Base-by-base conservation (phyloP, 30 jellyfish, hydroid and myxozoan genomes). In the Turritopsis rubra region DNA sequence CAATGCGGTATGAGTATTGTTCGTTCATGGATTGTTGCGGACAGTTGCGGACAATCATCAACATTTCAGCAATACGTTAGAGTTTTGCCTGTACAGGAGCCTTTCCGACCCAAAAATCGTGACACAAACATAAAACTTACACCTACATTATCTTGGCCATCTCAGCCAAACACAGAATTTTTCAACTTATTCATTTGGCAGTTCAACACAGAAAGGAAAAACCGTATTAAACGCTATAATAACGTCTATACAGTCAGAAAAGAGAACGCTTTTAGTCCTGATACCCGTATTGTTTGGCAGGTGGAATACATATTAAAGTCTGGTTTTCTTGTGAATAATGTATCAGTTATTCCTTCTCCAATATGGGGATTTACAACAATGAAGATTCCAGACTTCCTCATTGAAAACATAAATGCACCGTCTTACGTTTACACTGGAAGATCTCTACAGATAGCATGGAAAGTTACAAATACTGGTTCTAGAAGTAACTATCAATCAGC, bases 351-450 rank as follows among this genome's bases (percentile, higher is more conserved):
- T 1, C 85, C 85, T 52, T 29, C 79, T 19, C 85, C 85, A 29
- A 28, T 78, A 24, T 78, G 85, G 85, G 85, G 79, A 28, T 78
- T 78, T 78, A 52, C 76, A 78, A 78, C 85, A 28, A 22, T 21
- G 27, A 29, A 29, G 16, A 21, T 78, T 29, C 29, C 79, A 7
- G 79, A 78, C 53, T 78, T 78, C 7, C 3, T 18, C 26, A 76
- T 78, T 19, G 53, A 24, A 24, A 52, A 52, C 7, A 25, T 78
- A 8, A 78, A 22, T 28, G 26, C 29, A 52, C 85, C 85, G 7
- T 4, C 31, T 29, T 21, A 78, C 41, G 79, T 52, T 1, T 78
- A 24, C 41, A 78, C 85, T 28, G 85, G 85, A 20, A 29, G 85
- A n/a, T 18, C 85, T 7, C 22, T 78, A 29, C 79, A 52, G 29